A percentile compares a stretch with the other conserved stretches of the same genome.
phyloP scores from a whole-genome alignment of 2,113 vertebrate species.

The Pelvicachromis taeniatus region DNA sequence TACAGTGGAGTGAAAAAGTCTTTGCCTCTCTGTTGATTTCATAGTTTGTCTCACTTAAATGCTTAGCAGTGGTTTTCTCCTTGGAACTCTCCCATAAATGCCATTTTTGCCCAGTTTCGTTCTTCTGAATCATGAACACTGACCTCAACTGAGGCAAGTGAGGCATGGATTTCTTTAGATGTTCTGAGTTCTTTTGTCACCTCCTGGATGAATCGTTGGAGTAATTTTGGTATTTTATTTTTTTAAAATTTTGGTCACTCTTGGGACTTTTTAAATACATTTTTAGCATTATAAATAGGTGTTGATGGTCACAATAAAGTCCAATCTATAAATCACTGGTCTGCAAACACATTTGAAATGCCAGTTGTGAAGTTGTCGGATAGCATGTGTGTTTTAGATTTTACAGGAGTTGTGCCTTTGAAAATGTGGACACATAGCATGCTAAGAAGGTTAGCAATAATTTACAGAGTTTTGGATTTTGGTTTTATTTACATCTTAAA shows the following conservation, averaged over 20 bases:
- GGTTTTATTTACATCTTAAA: neutral
- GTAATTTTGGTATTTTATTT: neutral
- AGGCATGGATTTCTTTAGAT: neutral
- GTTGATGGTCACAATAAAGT: neutral
- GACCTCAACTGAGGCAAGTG: neutral
- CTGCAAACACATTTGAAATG: neutral
- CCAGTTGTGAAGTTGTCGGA: neutral
- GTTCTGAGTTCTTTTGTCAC: neutral
- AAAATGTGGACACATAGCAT: constrained; percentile 2
- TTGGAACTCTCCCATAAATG: neutral
- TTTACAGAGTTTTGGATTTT: neutral
- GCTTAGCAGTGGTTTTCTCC: neutral
- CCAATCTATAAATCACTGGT: neutral
- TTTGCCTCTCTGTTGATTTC: neutral
- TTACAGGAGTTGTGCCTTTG: neutral
- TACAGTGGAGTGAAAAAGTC: neutral
- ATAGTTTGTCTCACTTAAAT: neutral
- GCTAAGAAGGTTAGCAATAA: neutral
- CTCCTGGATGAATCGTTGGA: neutral
- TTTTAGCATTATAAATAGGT: neutral
- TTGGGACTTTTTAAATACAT: neutral
- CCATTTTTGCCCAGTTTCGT: neutral
- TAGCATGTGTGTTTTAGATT: neutral
- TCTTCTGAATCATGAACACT: neutral
- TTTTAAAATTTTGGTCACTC: neutral